Evolutionary conservation across 2,888 invertebrate species (phyloP), one percentile per base, ranked within the genome.

Genomic region (Noctua janthe): DNA sequence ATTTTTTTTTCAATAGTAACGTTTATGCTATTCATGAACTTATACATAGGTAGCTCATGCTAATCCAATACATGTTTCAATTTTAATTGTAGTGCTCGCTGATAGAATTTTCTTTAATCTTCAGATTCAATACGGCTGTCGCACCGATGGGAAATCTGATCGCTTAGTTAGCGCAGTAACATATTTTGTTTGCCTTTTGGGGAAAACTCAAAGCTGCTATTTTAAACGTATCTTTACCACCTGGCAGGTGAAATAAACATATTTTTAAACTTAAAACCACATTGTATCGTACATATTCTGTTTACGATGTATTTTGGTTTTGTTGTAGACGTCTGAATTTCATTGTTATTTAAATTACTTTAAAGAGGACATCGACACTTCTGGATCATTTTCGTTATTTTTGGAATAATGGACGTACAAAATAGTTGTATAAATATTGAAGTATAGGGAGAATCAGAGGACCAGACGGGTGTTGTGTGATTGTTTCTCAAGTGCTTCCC

Each of bases 321-420:
- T 39, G 20, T 20, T 67, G 5, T 56, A 62, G 66, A 56, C 54
- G 70, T 76, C 64, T 75, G 70, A 15, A 47, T 51, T 15, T 47
- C n/a, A 82, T 71, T 74, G 17, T 20, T 67, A 62, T 74, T 74
- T 20, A 71, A 78, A 78, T 82, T 35, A 54, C 59, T 59, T 29
- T 23, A 29, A 49, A 54, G 39, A 62, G 3, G 23, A 54, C 47
- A 64, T 4, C 3, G 7, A 17, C 20, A 80, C 13, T 54, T 7
- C 51, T 64, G 49, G 39, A 56, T 56, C 15, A 56, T 8, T 54
- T 64, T 72, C 3, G 35, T 13, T 15, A 51, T 72, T 3, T 39
- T 35, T 47, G 66, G 1, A 43, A 43, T 43, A 43, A 43, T 43
- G 43, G 43, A 64, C 54, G 15, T 71, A 15, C 4, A 43, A 10